A percentile compares a stretch with the other conserved stretches of the same genome.
phyloP scores from a whole-genome alignment of 2,888 invertebrate species.

The Tetropium fuscum region DNA sequence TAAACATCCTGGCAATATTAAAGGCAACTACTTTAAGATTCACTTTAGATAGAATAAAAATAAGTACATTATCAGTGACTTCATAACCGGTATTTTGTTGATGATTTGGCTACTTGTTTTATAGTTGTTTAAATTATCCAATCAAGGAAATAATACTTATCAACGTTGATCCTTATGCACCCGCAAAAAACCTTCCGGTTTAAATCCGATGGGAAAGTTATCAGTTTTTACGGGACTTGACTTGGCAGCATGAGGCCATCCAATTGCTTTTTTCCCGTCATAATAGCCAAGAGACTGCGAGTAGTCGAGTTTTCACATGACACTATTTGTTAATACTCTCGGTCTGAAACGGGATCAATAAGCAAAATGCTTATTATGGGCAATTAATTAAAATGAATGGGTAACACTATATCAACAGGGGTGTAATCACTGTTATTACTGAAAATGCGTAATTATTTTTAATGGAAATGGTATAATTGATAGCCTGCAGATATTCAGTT shows the following conservation, averaged over 20 bases:
- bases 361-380: not conserved
- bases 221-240: constrained; percentile 23
- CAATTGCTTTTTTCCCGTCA: constrained; percentile 6
- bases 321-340: constrained; percentile 10
- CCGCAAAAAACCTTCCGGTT: not conserved
- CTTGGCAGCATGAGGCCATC: constrained; percentile 23
- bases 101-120: too few relatives aligned
- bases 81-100: too few relatives aligned
- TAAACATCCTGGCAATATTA: too few relatives aligned
- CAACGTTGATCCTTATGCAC: not conserved
- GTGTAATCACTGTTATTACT: constrained; percentile 11
- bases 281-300: constrained; percentile 17
- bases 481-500: constrained; percentile 37
- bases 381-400: constrained; percentile 16
- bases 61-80: too few relatives aligned
- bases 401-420: constrained; percentile 5
- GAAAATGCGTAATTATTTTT: constrained; percentile 22
- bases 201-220: constrained; percentile 9
- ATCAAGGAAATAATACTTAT: not conserved
- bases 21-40: too few relatives aligned
- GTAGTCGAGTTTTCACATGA: constrained; percentile 9
- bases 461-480: constrained; percentile 34
- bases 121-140: too few relatives aligned
- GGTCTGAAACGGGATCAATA: constrained; percentile 4
- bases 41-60: too few relatives aligned